Evolutionary conservation across 2,888 invertebrate species (phyloP), one percentile per base, ranked within the genome.

Genomic region (Acrobasis repandana): DNA sequence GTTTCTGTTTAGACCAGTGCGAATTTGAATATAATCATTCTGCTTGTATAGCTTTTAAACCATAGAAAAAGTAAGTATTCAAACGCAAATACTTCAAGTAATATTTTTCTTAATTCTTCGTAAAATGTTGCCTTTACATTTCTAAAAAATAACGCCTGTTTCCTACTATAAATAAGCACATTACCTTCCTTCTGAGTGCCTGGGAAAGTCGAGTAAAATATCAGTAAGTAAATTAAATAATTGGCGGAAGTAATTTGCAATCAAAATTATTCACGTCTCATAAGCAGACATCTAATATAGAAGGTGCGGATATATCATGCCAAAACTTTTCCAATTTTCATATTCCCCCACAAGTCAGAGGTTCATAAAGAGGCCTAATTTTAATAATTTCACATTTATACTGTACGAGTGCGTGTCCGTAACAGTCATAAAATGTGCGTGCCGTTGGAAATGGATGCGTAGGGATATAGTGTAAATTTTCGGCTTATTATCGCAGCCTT

Each of bases 341-440:
- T 78, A 79, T 77, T 78, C 71, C 71, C 63, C 67, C 70, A 75
- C 71, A 80, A 82, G 80, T 80, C 75, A 74, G 65, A 77, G 75
- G 79, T 80, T 79, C 76, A 79, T 78, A 77, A 82, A 83, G 75
- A 77, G 77, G 73, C 76, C 76, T 79, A 81, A 83, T 83, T 84
- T 84, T 82, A 82, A 84, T 85, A 85, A 84, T 82, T 85, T 80
- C 77, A 75, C 80, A 77, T 83, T 81, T 81, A 79, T 79, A 80
- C 76, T 79, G 75, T 76, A 79, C 76, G 73, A 82, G 81, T 83
- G 86, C 85, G 85, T 86, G 85, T 80, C 80, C 74, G 76, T 77
- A 80, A 78, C 73, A 76, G 79, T 77, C 74, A 79, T 85, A 82
- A 84, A 85, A 83, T 82, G 80, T 82, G 85, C 83, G 86, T 85